These are phyloP conservation scores for Echeneis naucrates DNA, from an alignment of 2,797 vertebrate species.

Conservation along the genomic window DNA sequence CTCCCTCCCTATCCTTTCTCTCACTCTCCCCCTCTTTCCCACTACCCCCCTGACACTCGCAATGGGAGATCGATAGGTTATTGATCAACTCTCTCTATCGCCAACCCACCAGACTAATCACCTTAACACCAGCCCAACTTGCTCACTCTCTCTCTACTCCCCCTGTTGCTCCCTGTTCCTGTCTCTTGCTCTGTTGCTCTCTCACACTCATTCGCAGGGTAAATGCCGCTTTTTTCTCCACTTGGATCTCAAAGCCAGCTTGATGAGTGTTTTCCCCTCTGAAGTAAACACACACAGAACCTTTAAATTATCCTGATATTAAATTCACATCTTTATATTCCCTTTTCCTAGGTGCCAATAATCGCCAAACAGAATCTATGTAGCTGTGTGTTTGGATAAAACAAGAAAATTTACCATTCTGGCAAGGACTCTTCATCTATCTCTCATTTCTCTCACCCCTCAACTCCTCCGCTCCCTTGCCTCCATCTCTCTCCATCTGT, in stretches of 20 bases:
- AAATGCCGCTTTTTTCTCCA: constrained; percentile 47
- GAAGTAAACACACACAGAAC: constrained; percentile 27
- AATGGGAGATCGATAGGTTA: constrained; percentile 86
- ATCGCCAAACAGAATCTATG: constrained; percentile 34
- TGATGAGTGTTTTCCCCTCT: constrained; percentile 39
- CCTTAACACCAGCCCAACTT: constrained; percentile 87
- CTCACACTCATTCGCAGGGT: constrained; percentile 49
- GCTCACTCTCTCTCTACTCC: constrained; percentile 61
- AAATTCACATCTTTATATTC: constrained; percentile 27
- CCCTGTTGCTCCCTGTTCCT: constrained; percentile 65
- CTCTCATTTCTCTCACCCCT: constrained; percentile 64
- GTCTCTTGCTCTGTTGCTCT: constrained; percentile 59
- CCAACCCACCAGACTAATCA: constrained; percentile 91
- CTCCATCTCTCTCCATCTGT: constrained; percentile 70
- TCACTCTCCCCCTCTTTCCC: constrained; percentile 79
- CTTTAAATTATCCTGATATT: constrained; percentile 47
- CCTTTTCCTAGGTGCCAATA: constrained; percentile 25
- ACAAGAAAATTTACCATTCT: constrained; percentile 43
- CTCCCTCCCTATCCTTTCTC: constrained; percentile 79
- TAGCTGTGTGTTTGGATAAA: constrained; percentile 38
- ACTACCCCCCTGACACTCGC: constrained; percentile 87
- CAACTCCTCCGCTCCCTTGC: constrained; percentile 37
- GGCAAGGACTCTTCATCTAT: constrained; percentile 59
- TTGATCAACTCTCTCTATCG: constrained; percentile 91
- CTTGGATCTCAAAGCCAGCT: constrained; percentile 34